Base-by-base conservation (phyloP, 2,113 vertebrate genomes). In the Cichladusa arquata region DNA sequence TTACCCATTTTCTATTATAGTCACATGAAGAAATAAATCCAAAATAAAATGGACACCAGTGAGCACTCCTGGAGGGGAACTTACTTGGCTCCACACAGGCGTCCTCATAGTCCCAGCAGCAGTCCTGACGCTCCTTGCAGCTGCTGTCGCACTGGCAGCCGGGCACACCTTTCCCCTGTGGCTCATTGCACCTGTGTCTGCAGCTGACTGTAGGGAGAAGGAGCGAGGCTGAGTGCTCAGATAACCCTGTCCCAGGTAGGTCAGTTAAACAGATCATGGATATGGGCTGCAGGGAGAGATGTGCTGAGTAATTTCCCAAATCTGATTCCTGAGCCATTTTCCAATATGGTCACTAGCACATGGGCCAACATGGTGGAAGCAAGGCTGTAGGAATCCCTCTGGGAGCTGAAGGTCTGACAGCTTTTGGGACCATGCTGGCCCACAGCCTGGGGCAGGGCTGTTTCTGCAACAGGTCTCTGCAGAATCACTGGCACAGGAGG, bases 21-120 rank as follows among this genome's bases (percentile, higher is more conserved):
- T 15, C 44, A 73, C 2, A 0, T 16, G 42, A 71, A 50, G 8
- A 72, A 53, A 73, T 14, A 72, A 80, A 44, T 3, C 5, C 47
- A 36, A 67, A 65, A 16, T 16, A 80, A 74, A 67, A 66, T 36
- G 38, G 36, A 66, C 19, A 51, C 6, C 64, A 53, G 66, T 8
- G 31, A 83, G 54, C 26, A 34, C 12, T 45, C 17, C 61, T 70
- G 23, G 44, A 23, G 10, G 14, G 31, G 70, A 42, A 91, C 98
- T 3, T 98, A 98, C 98, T 96, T 97, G 98, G 94, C 67, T 95
- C 50, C 72, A 97, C 51, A 6, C 98, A 98, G 54, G 89, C 47
- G 18, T 95, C 95, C 62, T 97, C 85, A 7, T 98, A 98, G 92
- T 98, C 98, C 97, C 95, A 98, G 92, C 98, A 98, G 90, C 98